phyloP scores from a whole-genome alignment of 2,888 invertebrate genomes.

The Acrobasis consociella region DNA sequence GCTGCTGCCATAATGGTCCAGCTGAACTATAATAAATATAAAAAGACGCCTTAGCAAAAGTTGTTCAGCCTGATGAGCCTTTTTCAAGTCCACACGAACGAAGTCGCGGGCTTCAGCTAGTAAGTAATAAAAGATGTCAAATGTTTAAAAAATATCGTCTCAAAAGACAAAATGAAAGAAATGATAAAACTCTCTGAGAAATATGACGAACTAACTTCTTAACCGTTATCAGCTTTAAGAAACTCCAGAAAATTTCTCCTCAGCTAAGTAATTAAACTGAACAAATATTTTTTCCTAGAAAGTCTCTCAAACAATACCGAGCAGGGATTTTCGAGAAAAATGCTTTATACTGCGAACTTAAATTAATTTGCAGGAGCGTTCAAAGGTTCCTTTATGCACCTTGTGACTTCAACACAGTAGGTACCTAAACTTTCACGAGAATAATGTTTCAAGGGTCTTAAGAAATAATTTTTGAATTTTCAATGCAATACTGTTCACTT shows the following conservation, averaged over 20 bases:
- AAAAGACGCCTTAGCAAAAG: too few relatives aligned
- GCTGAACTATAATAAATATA: too few relatives aligned
- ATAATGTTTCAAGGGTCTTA: background rate
- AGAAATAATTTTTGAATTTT: too few relatives aligned
- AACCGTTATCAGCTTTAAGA: slow-evolving; percentile 3
- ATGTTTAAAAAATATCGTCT: background rate
- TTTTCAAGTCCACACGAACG: too few relatives aligned
- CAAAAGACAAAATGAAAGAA: background rate
- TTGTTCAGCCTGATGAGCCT: too few relatives aligned
- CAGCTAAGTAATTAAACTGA: slow-evolving; percentile 14
- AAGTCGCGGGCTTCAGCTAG: too few relatives aligned
- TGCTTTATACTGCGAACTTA: slow-evolving; percentile 28
- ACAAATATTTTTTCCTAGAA: slow-evolving; percentile 12
- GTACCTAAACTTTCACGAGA: slow-evolving; percentile 17
- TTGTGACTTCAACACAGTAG: slow-evolving; percentile 14
- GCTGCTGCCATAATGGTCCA: too few relatives aligned
- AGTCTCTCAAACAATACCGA: slow-evolving; percentile 25
- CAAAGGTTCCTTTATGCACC: slow-evolving; percentile 25
- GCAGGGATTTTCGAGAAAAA: slow-evolving; percentile 26
- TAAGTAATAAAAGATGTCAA: too few relatives aligned
- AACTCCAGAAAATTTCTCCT: slow-evolving; percentile 10
- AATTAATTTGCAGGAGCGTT: slow-evolving; percentile 31
- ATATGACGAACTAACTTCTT: slow-evolving; percentile 17
- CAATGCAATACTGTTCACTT: too few relatives aligned
- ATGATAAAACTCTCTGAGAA: background rate